Evolutionary conservation across 30 jellyfish, hydroid and myxozoan genomes (phyloP).

Genomic region (Aurelia sp.): DNA sequence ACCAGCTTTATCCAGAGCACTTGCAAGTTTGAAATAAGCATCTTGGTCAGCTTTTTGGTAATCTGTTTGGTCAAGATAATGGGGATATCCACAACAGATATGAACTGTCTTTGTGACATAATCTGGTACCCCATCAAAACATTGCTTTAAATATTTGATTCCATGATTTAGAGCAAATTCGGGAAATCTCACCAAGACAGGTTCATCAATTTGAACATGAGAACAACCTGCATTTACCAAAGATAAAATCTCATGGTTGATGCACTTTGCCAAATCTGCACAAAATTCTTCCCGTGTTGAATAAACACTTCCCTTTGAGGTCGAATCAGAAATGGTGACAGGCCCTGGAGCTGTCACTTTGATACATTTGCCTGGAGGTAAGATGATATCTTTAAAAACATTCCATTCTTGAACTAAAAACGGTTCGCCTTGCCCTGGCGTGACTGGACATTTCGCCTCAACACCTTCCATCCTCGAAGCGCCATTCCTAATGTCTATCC

Average conservation of each 20-base stretch:
- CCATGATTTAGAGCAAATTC: conserved; percentile 45
- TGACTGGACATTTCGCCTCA: not conserved
- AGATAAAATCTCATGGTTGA: conserved; percentile 25
- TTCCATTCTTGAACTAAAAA: conserved; percentile 1
- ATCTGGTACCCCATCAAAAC: conserved; percentile 66
- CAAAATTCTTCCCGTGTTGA: conserved; percentile 1
- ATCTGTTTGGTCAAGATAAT: conserved; percentile 48
- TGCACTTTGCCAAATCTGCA: conserved; percentile 35
- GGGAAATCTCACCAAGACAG: conserved; percentile 64
- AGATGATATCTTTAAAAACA: not conserved
- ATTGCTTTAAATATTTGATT: conserved; percentile 7
- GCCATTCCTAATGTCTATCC: conserved; percentile 7
- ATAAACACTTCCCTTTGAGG: conserved; percentile 9
- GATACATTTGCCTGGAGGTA: conserved; percentile 9
- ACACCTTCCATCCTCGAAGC: conserved; percentile 8
- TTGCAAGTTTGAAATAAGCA: conserved; percentile 55
- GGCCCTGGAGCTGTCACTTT: conserved; percentile 56
- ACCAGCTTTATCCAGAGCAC: conserved; percentile 33
- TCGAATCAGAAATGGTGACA: conserved; percentile 30
- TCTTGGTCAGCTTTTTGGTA: conserved; percentile 55
- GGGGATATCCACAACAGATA: conserved; percentile 77
- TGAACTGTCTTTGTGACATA: conserved; percentile 60
- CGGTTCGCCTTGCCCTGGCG: conserved; percentile 1
- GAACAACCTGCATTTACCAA: conserved; percentile 14
- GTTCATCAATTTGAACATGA: conserved; percentile 56